Evolutionary conservation across 2,797 vertebrate species (phyloP).

Genomic region (Spheniscus humboldti): DNA sequence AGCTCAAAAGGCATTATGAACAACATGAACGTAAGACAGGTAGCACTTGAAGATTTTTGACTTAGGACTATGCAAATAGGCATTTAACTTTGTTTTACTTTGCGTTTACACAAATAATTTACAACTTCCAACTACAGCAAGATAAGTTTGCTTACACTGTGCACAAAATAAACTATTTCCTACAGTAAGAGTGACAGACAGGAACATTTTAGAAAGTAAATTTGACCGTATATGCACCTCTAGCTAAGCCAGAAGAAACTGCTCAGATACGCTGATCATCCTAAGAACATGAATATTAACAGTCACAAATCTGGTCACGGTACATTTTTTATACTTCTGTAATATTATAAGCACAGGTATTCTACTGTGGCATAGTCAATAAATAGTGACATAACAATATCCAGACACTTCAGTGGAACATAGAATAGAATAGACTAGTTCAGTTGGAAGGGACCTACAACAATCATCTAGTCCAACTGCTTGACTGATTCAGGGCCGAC

Average conservation of each 20-base stretch:
- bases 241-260: not conserved
- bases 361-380: not conserved
- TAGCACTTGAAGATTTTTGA: not conserved
- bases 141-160: not conserved
- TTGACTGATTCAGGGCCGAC: no score
- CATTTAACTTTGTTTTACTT: not conserved
- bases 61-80: not conserved
- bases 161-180: not conserved
- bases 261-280: not conserved
- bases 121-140: not conserved
- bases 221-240: not conserved
- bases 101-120: not conserved
- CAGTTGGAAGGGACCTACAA: no score
- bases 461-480: no score
- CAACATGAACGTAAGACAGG: not conserved
- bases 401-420: not conserved
- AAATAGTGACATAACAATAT: not conserved
- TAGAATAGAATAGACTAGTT: no score
- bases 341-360: not conserved
- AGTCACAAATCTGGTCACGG: not conserved
- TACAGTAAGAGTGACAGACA: not conserved
- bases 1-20: not conserved
- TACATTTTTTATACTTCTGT: not conserved
- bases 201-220: not conserved
- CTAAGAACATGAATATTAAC: not conserved